Evolutionary conservation across 2,113 vertebrate genomes (phyloP).

Genomic region (Xiphias gladius): DNA sequence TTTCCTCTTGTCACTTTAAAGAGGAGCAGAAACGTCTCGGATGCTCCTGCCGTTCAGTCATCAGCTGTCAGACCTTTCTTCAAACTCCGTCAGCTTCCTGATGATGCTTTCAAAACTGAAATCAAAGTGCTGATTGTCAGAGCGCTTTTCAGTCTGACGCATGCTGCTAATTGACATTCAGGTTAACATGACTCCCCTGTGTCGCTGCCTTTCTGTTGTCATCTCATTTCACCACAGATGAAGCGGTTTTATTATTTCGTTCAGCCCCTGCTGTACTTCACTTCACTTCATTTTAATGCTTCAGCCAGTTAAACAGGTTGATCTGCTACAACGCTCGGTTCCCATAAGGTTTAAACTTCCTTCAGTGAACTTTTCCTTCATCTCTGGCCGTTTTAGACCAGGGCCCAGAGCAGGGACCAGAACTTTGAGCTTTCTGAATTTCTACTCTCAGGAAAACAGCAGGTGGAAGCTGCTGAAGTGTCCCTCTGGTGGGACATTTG

Average conservation of each 20-base stretch:
- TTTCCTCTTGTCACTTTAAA: neutral
- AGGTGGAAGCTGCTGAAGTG: neutral
- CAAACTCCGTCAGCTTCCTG: constrained; percentile 12
- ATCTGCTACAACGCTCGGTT: neutral
- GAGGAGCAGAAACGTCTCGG: neutral
- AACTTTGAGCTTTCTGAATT: neutral
- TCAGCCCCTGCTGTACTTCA: neutral
- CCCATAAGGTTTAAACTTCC: neutral
- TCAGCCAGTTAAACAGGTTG: neutral
- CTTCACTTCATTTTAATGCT: constrained; percentile 6
- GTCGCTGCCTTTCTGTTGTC: constrained; percentile 10
- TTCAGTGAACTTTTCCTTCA: constrained; percentile 11
- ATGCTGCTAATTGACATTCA: constrained; percentile 49
- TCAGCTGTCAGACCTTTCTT: constrained; percentile 28
- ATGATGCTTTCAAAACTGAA: constrained; percentile 15
- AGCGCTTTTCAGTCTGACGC: constrained; percentile 16
- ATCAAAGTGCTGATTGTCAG: constrained; percentile 4
- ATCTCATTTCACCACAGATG: constrained; percentile 6
- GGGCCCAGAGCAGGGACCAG: neutral
- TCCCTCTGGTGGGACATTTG: neutral
- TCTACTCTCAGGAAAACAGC: neutral
- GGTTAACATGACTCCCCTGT: constrained; percentile 22
- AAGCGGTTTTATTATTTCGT: neutral
- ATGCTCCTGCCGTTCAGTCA: neutral
- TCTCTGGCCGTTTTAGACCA: neutral